Conservation (phyloP, 2,888 invertebrate species). For the Unio delphinus region DNA sequence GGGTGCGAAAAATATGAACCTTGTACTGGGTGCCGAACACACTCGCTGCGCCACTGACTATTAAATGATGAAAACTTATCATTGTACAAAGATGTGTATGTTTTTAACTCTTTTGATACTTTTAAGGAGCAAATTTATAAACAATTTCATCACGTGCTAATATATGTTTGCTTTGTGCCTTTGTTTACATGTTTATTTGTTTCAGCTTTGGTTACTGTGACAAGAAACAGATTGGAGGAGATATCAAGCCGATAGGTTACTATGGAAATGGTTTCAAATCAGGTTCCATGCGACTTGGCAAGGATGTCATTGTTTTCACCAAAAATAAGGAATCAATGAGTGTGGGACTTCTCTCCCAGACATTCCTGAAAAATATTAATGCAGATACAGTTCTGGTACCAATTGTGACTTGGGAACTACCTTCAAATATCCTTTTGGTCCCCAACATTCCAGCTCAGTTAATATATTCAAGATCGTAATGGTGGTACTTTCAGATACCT, state of each 20-base stretch:
- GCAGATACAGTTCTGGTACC: constrained; percentile 67
- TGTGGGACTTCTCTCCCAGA: constrained; percentile 67
- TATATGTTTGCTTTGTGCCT: neutral
- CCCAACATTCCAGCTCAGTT: too few species aligned
- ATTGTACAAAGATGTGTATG: too few species aligned
- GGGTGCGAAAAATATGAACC: too few species aligned
- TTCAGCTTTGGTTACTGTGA: constrained; percentile 69
- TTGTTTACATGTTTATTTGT: neutral
- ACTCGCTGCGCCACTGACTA: too few species aligned
- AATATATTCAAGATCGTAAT: too few species aligned
- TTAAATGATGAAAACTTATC: too few species aligned
- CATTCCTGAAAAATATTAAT: constrained; percentile 55
- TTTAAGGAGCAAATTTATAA: too few species aligned
- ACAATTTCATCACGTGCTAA: too few species aligned
- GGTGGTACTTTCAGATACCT: too few species aligned
- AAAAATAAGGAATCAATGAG: constrained; percentile 45
- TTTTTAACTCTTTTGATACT: too few species aligned
- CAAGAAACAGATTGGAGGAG: constrained; percentile 36
- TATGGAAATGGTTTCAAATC: constrained; percentile 71
- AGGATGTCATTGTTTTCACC: constrained; percentile 67
- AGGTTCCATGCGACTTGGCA: constrained; percentile 68
- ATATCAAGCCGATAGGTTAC: constrained; percentile 64
- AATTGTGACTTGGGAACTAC: constrained; percentile 61
- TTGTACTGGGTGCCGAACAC: too few species aligned
- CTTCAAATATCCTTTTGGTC: constrained; percentile 58